Evolutionary conservation across 2,888 invertebrate genomes (phyloP), one percentile per base, ranked within the genome.

Genomic region (Spatulosminthurus flaviceps): DNA sequence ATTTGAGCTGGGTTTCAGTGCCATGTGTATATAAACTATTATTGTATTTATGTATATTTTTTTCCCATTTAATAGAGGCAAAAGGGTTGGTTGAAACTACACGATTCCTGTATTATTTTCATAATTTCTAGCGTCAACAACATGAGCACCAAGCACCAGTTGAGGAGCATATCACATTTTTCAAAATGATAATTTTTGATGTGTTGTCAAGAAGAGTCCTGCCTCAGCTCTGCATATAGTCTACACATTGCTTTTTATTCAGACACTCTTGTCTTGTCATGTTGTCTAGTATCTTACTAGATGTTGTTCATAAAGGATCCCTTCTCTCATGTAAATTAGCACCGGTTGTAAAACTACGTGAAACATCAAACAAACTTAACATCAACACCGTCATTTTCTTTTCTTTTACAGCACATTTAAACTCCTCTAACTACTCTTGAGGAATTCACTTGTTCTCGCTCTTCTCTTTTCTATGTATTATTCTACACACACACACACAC

Each of bases 271-370:
- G 51, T 51, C 51, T 51, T 51, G 51, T 51, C 51, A 51, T 51
- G 51, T n/a, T 51, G 2, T 51, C n/a, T n/a, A n/a, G n/a, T n/a
- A n/a, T n/a, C n/a, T n/a, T n/a, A n/a, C n/a, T n/a, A n/a, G n/a
- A n/a, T n/a, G n/a, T n/a, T n/a, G n/a, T n/a, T n/a, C n/a, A n/a
- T n/a, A n/a, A 51, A 51, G 51, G 51, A 51, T n/a, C 1, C 51
- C n/a, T n/a, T n/a, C n/a, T n/a, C n/a, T 51, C 51, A 51, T 51
- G 51, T 51, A 51, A 51, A 51, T 51, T 51, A 51, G 51, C 51
- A 51, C 51, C 51, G 51, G 51, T 51, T 51, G 51, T 51, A 51
- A 51, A 51, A 51, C 51, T 51, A 51, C 51, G 16, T 51, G 51
- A 51, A 51, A 51, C 51, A 51, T 51, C 51, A 51, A 51, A 51